These are phyloP conservation scores for Cetoscarus ocellatus DNA, from an alignment of 2,797 vertebrate species.

Conservation along the genomic window DNA sequence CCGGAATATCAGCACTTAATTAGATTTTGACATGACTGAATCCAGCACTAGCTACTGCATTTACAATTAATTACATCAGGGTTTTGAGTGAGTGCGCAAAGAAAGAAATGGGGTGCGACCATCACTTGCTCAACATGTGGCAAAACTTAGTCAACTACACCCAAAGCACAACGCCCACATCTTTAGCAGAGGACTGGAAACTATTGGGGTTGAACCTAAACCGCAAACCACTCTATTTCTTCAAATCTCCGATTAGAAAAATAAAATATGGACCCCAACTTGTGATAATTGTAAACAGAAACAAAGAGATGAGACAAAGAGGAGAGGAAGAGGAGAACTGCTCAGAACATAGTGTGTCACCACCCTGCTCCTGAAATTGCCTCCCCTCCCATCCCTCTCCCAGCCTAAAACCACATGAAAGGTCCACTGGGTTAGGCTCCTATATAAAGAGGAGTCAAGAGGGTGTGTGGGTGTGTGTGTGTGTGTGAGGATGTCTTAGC, in stretches of 20 bases:
- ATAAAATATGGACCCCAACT: constrained; percentile 35
- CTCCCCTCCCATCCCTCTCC: constrained; percentile 47
- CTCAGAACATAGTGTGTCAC: constrained; percentile 46
- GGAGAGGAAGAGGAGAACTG: constrained; percentile 31
- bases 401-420: constrained; percentile 76
- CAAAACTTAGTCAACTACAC: constrained; percentile 67
- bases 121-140: constrained; percentile 71
- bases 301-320: constrained; percentile 61
- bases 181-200: constrained; percentile 47
- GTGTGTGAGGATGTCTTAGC: constrained; percentile 30
- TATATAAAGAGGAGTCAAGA: constrained; percentile 71
- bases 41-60: constrained; percentile 4
- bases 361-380: constrained; percentile 61
- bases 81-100: constrained; percentile 6
- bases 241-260: constrained; percentile 25
- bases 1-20: background rate
- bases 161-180: constrained; percentile 65
- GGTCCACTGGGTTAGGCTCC: constrained; percentile 70
- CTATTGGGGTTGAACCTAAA: constrained; percentile 54
- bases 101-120: constrained; percentile 44
- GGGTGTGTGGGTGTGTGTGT: constrained; percentile 44
- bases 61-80: constrained; percentile 22
- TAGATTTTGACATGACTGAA: constrained; percentile 10
- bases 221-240: constrained; percentile 60
- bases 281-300: constrained; percentile 34